Percentiles rank a stretch among this genome's conserved stretches.
phyloP scores from a whole-genome alignment of 1,140 invertebrate genomes.

The Cheumatopsyche charites region DNA sequence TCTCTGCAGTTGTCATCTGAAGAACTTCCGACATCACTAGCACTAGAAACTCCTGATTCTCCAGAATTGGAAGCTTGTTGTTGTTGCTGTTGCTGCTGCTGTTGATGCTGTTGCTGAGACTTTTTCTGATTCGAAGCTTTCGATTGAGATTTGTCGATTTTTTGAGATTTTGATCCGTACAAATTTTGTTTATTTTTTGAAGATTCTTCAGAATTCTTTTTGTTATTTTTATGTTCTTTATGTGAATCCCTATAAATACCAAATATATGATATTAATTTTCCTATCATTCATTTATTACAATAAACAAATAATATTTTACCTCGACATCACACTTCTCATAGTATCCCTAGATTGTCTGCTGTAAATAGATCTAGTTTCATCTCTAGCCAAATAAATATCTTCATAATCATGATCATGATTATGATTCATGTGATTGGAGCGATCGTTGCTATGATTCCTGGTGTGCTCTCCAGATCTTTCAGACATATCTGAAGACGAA shows the following conservation, averaged over 20 bases:
- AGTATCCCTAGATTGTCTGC: constrained; percentile 23
- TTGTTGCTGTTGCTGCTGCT: background rate
- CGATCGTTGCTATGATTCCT: constrained; percentile 44
- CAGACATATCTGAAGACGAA: constrained; percentile 62
- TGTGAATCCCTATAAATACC: constrained; percentile 8
- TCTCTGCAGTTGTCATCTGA: constrained; percentile 34
- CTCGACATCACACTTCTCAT: constrained; percentile 10
- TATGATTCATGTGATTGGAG: constrained; percentile 43
- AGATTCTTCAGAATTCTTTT: constrained; percentile 26
- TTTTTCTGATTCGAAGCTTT: constrained; percentile 31
- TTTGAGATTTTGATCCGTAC: constrained; percentile 22
- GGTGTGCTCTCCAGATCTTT: constrained; percentile 50
- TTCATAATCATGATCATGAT: constrained; percentile 72
- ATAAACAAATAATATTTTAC: background rate
- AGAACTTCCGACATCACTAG: constrained; percentile 31
- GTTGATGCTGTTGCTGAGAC: background rate
- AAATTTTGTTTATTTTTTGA: constrained; percentile 12
- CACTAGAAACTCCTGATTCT: constrained; percentile 30
- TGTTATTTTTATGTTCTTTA: constrained; percentile 27
- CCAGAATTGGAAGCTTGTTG: constrained; percentile 18
- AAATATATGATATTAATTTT: too few species aligned
- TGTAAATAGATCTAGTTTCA: constrained; percentile 54
- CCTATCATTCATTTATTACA: too few species aligned
- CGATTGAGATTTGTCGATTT: constrained; percentile 1
- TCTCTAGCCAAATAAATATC: constrained; percentile 73